phyloP scores from a whole-genome alignment of 2,888 invertebrate genomes.

The Euplexia lucipara region DNA sequence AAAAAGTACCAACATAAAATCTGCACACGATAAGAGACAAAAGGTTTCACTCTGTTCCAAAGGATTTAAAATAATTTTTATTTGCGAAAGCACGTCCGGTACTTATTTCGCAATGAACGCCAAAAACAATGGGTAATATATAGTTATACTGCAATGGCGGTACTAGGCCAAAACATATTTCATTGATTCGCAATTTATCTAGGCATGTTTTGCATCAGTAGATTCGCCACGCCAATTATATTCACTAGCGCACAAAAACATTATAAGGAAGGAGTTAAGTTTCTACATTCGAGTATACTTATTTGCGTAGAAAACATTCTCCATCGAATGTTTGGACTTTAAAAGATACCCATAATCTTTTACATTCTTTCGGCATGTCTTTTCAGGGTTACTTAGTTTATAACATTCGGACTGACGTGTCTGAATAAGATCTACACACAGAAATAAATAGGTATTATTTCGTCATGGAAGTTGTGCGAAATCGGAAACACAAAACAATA shows the following conservation, averaged over 20 bases:
- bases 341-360: too few species aligned
- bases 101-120: slow-evolving; percentile 12
- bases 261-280: too few species aligned
- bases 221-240: slow-evolving; percentile 20
- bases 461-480: slow-evolving; percentile 29
- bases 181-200: slow-evolving; percentile 14
- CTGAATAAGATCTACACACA: too few species aligned
- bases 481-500: slow-evolving; percentile 32
- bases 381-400: too few species aligned
- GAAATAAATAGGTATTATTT: too few species aligned
- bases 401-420: too few species aligned
- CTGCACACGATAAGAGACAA: background rate
- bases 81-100: slow-evolving; percentile 12
- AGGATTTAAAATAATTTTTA: slow-evolving; percentile 23
- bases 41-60: slow-evolving; percentile 3
- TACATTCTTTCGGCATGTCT: too few species aligned
- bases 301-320: too few species aligned
- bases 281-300: too few species aligned
- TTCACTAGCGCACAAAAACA: slow-evolving; percentile 2
- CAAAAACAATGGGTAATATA: slow-evolving; percentile 12
- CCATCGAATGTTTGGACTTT: background rate
- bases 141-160: slow-evolving; percentile 6
- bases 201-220: background rate
- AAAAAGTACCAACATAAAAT: slow-evolving; percentile 6
- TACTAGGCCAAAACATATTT: slow-evolving; percentile 25